Evolutionary conservation across 2,888 invertebrate species (phyloP).

Genomic region (Platyscelio sp.): DNA sequence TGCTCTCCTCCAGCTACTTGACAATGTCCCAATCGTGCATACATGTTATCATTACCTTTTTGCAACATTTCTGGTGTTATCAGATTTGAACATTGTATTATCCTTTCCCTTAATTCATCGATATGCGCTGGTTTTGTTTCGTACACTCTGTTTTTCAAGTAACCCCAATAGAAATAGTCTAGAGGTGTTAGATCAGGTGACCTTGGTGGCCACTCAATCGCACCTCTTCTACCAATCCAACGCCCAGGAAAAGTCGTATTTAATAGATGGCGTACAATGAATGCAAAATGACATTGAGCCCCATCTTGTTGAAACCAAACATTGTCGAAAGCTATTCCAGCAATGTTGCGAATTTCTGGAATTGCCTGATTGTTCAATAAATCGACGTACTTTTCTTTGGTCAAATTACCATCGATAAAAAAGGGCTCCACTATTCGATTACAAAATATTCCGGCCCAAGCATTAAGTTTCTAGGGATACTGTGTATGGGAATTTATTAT

Average conservation of each 20-base stretch:
- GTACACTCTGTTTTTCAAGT: constrained; percentile 13
- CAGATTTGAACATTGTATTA: not conserved
- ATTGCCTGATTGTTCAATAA: constrained; percentile 15
- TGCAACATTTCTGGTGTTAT: not conserved
- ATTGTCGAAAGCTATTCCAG: constrained; percentile 20
- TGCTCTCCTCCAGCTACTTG: too few relatives aligned
- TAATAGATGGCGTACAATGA: constrained; percentile 37
- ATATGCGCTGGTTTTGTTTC: not conserved
- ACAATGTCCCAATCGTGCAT: too few relatives aligned
- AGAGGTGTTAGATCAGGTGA: constrained; percentile 33
- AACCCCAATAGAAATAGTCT: constrained; percentile 30
- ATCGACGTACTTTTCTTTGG: constrained; percentile 3
- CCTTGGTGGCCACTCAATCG: constrained; percentile 45
- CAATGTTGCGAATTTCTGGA: constrained; percentile 9
- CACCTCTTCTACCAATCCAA: constrained; percentile 41
- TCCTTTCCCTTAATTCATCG: not conserved
- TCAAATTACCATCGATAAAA: constrained; percentile 20
- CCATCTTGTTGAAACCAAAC: constrained; percentile 47
- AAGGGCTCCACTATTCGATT: constrained; percentile 12
- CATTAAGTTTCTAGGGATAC: constrained; percentile 20
- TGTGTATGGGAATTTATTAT: constrained; percentile 29
- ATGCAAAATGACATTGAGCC: constrained; percentile 17
- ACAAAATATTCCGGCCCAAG: constrained; percentile 10
- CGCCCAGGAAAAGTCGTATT: constrained; percentile 26
- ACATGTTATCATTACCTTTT: too few relatives aligned